These are phyloP conservation scores for Macropis europaea DNA, from an alignment of 2,888 invertebrate genomes.

Conservation along the genomic window DNA sequence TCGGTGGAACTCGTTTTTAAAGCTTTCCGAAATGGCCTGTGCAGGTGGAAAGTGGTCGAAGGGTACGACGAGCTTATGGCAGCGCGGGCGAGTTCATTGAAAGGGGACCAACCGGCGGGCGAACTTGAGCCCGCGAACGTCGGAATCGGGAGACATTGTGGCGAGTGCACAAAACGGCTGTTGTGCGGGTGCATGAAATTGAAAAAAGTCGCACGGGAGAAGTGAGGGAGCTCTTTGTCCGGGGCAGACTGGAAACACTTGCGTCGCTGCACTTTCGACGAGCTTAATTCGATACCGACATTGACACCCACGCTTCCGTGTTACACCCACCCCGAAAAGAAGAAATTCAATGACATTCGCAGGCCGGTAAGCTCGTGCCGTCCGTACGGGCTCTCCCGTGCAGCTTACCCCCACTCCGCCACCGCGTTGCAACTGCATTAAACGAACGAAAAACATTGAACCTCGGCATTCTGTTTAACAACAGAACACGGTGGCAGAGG, in stretches of 20 bases:
- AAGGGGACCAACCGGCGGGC: conserved; percentile 2
- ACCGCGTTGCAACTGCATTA: too few species aligned
- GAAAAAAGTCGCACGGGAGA: conserved; percentile 11
- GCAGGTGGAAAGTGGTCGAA: too few species aligned
- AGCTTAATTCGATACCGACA: conserved; percentile 1
- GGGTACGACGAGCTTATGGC: conserved; percentile 8
- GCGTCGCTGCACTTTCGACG: background rate
- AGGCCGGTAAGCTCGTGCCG: too few species aligned
- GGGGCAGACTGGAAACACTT: conserved; percentile 22
- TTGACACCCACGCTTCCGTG: background rate
- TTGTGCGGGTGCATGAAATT: conserved; percentile 24
- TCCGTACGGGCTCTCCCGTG: too few species aligned
- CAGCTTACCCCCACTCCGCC: too few species aligned
- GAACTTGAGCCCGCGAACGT: conserved; percentile 35
- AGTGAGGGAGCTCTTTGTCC: background rate
- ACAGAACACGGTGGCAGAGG: too few species aligned
- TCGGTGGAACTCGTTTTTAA: too few species aligned
- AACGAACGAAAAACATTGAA: too few species aligned
- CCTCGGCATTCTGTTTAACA: too few species aligned
- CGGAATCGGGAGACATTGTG: conserved; percentile 20
- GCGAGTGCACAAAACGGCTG: conserved; percentile 9
- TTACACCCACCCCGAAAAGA: background rate
- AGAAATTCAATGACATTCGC: too few species aligned
- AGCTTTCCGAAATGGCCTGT: too few species aligned
- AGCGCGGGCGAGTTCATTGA: conserved; percentile 46